These are phyloP conservation scores for Petrophora chlorosata DNA, from an alignment of 2,888 invertebrate genomes.

Conservation along the genomic window DNA sequence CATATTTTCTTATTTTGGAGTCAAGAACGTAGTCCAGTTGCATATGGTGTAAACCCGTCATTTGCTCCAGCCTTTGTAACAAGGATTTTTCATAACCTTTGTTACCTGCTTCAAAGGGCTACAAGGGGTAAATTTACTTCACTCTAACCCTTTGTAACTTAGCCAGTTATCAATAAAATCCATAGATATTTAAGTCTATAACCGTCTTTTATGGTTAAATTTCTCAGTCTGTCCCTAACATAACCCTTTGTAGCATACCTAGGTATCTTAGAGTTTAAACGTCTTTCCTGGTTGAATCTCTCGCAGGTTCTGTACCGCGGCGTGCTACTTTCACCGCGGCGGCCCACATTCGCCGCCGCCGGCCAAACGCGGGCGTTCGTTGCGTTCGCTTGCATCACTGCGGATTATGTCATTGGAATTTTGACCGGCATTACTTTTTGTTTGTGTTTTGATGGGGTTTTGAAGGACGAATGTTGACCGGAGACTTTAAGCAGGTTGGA, in stretches of 20 bases:
- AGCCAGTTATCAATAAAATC: neutral
- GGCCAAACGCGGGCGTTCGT: constrained; percentile 48
- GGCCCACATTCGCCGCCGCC: too few relatives aligned
- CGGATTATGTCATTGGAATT: constrained; percentile 71
- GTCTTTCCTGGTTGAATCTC: constrained; percentile 8
- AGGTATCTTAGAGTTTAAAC: neutral
- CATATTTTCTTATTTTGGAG: too few relatives aligned
- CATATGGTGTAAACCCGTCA: too few relatives aligned
- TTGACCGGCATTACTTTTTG: constrained; percentile 46
- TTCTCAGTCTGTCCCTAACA: neutral
- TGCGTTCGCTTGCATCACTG: constrained; percentile 63
- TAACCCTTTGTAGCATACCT: neutral
- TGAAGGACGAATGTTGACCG: constrained; percentile 62
- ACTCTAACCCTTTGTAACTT: too few relatives aligned
- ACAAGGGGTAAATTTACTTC: too few relatives aligned
- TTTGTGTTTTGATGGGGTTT: constrained; percentile 42
- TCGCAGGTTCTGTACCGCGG: constrained; percentile 45
- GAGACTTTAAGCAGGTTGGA: neutral
- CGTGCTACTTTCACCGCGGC: constrained; percentile 66
- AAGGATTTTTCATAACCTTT: too few relatives aligned
- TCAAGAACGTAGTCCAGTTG: too few relatives aligned
- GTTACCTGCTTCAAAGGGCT: too few relatives aligned
- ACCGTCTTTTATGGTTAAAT: too few relatives aligned
- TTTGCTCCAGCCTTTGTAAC: too few relatives aligned
- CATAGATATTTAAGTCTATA: neutral